Percentiles rank a stretch among this genome's conserved stretches.
These are phyloP conservation scores for Archilochus colubris DNA, from an alignment of 2,113 vertebrate genomes.

Conservation along the genomic window DNA sequence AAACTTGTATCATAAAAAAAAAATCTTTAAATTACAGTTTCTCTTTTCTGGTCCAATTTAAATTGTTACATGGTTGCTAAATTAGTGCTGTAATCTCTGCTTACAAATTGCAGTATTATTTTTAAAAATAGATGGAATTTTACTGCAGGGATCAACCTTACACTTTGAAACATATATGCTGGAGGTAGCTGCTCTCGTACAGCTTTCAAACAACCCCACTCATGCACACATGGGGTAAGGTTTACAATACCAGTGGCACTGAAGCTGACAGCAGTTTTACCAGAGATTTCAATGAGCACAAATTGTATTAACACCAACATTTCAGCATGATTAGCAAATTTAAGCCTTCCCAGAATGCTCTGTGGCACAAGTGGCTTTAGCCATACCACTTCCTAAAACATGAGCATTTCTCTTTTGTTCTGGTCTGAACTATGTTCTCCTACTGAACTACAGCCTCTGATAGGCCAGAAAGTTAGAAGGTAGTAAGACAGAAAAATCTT, in stretches of 20 bases:
- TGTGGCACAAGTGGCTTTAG: neutral
- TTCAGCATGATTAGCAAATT: neutral
- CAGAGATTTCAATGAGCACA: neutral
- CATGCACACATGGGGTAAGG: rapidly evolving
- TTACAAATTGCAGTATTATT: conserved; percentile 66
- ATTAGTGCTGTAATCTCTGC: conserved; percentile 65
- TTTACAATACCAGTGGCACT: neutral
- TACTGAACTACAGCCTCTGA: neutral
- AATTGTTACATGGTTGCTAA: conserved; percentile 72
- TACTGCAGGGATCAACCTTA: conserved; percentile 33
- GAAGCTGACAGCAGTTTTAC: neutral
- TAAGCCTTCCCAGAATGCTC: neutral
- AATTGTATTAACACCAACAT: neutral
- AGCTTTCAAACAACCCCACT: neutral
- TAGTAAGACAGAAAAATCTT: neutral
- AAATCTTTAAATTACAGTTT: conserved; percentile 76
- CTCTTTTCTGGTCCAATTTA: conserved; percentile 72
- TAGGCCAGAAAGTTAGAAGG: neutral
- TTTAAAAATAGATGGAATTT: conserved; percentile 63
- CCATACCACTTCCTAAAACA: neutral
- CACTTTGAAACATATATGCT: neutral
- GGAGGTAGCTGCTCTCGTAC: neutral
- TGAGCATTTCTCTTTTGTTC: neutral
- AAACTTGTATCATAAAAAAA: conserved; percentile 51
- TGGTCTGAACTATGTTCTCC: neutral